Conservation (phyloP, 2,797 vertebrate genomes). For the Hydrocynus forskahlii region DNA sequence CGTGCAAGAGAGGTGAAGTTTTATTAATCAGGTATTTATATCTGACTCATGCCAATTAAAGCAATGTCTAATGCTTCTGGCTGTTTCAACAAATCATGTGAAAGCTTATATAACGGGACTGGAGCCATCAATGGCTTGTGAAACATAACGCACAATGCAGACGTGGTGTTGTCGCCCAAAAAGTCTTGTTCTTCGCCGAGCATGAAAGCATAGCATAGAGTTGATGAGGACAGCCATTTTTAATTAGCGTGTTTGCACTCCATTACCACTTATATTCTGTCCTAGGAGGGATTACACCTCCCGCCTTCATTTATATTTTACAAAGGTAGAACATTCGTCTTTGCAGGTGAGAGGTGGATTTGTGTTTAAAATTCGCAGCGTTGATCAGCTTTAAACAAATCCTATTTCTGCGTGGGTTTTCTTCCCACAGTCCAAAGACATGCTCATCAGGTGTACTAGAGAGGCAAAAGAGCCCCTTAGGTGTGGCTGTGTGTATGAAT, state of each 20-base stretch:
- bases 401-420: not conserved
- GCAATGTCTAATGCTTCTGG: not conserved
- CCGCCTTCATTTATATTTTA: not conserved
- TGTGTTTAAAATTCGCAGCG: not conserved
- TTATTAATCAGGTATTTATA: slow-evolving; percentile 30
- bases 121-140: not conserved
- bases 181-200: slow-evolving; percentile 25
- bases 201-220: slow-evolving; percentile 10
- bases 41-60: not conserved
- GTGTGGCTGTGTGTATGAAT: too few relatives aligned
- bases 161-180: not conserved
- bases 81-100: not conserved
- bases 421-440: too few relatives aligned
- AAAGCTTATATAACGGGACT: slow-evolving; percentile 7
- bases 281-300: not conserved
- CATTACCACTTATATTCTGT: not conserved
- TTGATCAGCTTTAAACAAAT: not conserved
- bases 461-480: too few relatives aligned
- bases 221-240: slow-evolving; percentile 31
- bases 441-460: too few relatives aligned
- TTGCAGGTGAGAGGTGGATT: not conserved
- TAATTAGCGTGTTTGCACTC: slow-evolving; percentile 7
- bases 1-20: slow-evolving; percentile 28
- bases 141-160: not conserved
- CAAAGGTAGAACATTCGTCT: slow-evolving; percentile 9